These are phyloP conservation scores for Charadrius vociferus DNA, from an alignment of 2,113 vertebrate genomes.

Conservation along the genomic window DNA sequence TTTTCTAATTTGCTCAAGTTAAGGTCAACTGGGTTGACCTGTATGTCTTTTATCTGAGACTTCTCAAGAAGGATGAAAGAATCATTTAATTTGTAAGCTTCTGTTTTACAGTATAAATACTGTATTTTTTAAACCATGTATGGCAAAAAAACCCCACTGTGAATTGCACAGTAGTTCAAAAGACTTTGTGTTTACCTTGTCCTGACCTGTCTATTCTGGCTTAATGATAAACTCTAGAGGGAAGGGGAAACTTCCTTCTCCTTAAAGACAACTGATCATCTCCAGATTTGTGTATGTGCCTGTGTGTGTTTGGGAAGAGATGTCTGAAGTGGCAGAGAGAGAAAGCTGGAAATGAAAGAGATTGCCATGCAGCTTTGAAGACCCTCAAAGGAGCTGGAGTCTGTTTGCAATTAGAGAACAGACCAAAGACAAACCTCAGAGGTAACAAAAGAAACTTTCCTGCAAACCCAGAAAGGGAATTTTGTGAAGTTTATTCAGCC, in stretches of 20 bases:
- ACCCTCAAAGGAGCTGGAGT: neutral
- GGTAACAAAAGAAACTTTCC: neutral
- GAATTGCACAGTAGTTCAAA: neutral
- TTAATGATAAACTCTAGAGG: neutral
- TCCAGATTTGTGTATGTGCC: neutral
- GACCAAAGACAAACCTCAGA: neutral
- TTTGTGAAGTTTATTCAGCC: neutral
- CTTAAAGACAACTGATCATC: neutral
- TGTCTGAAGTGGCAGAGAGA: neutral
- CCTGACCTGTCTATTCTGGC: neutral
- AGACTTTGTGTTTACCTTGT: neutral
- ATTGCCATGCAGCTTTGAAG: neutral
- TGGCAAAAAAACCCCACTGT: neutral
- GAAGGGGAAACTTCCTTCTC: neutral
- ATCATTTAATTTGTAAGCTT: neutral
- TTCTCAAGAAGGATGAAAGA: neutral
- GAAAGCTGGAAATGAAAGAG: neutral
- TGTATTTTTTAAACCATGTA: neutral
- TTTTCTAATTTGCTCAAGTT: conserved; percentile 8
- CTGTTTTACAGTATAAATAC: neutral
- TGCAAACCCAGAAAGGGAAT: neutral
- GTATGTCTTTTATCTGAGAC: neutral
- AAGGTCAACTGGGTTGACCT: neutral
- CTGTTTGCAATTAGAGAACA: neutral
- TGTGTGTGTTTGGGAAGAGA: neutral